A percentile compares a stretch with the other conserved stretches of the same genome.
Evolutionary conservation across 1,140 invertebrate genomes (phyloP).

Genomic region (Cyclina sinensis): DNA sequence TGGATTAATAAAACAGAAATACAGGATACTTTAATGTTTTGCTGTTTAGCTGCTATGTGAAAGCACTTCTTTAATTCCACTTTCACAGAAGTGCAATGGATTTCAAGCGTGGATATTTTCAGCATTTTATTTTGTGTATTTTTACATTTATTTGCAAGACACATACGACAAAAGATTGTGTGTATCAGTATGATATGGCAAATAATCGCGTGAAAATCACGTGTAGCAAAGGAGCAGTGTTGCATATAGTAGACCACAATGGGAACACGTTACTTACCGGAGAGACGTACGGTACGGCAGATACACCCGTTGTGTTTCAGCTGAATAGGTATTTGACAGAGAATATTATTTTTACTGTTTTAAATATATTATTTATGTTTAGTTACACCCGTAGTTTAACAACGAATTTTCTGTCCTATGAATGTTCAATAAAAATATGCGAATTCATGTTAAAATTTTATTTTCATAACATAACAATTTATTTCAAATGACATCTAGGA

Average conservation of each 20-base stretch:
- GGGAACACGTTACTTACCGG: constrained; percentile 50
- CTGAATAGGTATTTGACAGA: constrained; percentile 64
- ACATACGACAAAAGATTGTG: constrained; percentile 38
- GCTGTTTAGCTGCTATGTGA: no score
- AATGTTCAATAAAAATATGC: no score
- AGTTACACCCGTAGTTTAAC: no score
- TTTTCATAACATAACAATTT: no score
- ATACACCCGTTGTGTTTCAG: constrained; percentile 45
- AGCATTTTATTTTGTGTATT: not conserved
- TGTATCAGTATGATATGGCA: constrained; percentile 47
- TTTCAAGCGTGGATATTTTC: not conserved
- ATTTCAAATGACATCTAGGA: no score
- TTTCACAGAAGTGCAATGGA: not conserved
- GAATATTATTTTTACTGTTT: no score
- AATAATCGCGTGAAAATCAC: constrained; percentile 54
- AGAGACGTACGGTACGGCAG: constrained; percentile 27
- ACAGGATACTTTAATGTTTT: no score
- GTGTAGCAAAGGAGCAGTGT: constrained; percentile 52
- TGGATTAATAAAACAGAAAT: no score
- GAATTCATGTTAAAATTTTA: no score
- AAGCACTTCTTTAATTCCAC: no score
- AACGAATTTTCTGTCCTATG: no score
- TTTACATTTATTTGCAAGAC: not conserved
- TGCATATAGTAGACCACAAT: constrained; percentile 55
- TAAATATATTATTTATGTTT: no score